A percentile compares a stretch with the other conserved stretches of the same genome.
phyloP scores from a whole-genome alignment of 2,113 vertebrate genomes.

The Mirounga angustirostris region DNA sequence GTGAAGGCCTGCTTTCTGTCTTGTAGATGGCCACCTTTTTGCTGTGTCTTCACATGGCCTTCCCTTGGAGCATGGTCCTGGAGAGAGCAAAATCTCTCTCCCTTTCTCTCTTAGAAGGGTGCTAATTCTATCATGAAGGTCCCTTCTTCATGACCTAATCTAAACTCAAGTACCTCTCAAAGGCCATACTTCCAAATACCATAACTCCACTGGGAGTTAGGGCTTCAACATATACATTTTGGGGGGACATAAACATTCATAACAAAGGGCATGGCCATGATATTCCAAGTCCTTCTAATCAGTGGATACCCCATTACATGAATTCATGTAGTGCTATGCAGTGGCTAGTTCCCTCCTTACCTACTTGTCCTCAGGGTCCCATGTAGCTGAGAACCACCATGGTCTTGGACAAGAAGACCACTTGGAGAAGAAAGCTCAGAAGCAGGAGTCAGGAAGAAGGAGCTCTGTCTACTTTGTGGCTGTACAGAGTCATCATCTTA shows the following conservation, averaged over 20 bases:
- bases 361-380: neutral
- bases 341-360: neutral
- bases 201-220: neutral
- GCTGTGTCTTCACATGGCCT: neutral
- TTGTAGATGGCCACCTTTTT: neutral
- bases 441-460: neutral
- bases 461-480: neutral
- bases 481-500: neutral
- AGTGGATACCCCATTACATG: no score
- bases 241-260: neutral
- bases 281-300: neutral
- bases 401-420: neutral
- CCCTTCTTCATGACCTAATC: neutral
- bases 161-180: neutral
- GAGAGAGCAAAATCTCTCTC: neutral
- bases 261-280: neutral
- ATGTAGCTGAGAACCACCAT: neutral
- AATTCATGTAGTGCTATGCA: neutral
- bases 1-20: neutral
- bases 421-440: neutral
- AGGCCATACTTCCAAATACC: neutral
- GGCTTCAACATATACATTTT: neutral
- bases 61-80: neutral
- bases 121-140: neutral
- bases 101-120: neutral